These are phyloP conservation scores for Drosophila navojoa DNA, from an alignment of 1,140 invertebrate genomes.

Conservation along the genomic window DNA sequence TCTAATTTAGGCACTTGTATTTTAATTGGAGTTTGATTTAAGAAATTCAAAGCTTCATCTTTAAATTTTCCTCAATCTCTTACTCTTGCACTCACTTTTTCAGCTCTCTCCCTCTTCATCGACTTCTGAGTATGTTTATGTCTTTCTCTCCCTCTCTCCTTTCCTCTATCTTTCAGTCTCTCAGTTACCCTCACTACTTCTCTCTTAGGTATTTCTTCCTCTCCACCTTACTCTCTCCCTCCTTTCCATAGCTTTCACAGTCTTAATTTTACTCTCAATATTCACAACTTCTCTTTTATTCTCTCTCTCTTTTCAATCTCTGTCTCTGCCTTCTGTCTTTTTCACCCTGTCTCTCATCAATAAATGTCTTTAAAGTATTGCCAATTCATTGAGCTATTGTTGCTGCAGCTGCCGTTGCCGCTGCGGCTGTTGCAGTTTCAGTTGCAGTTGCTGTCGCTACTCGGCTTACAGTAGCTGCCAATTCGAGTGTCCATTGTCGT, in stretches of 20 bases:
- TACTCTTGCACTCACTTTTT: no score
- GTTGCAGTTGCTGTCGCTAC: slow-evolving; percentile 22
- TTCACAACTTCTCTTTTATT: not conserved
- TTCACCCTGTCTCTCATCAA: not conserved
- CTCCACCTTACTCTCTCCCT: not conserved
- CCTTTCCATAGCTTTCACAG: not conserved
- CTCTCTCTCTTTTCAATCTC: not conserved
- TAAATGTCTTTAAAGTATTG: slow-evolving; percentile 28
- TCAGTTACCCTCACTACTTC: no score
- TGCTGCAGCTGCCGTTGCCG: not conserved
- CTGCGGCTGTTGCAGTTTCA: slow-evolving; percentile 3
- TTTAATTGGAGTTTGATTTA: no score
- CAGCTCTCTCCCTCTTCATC: no score
- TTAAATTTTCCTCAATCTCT: no score
- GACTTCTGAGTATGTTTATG: no score
- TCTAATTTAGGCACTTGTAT: no score
- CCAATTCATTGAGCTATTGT: slow-evolving; percentile 31
- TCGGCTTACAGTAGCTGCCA: slow-evolving; percentile 55
- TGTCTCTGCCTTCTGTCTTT: not conserved
- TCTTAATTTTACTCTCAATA: not conserved
- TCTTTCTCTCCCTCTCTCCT: not conserved
- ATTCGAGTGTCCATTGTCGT: slow-evolving; percentile 30
- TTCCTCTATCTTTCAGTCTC: not conserved
- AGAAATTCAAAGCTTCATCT: no score
- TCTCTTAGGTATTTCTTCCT: no score